These are phyloP conservation scores for Papilio demoleus DNA, from an alignment of 2,888 invertebrate genomes.

Conservation along the genomic window DNA sequence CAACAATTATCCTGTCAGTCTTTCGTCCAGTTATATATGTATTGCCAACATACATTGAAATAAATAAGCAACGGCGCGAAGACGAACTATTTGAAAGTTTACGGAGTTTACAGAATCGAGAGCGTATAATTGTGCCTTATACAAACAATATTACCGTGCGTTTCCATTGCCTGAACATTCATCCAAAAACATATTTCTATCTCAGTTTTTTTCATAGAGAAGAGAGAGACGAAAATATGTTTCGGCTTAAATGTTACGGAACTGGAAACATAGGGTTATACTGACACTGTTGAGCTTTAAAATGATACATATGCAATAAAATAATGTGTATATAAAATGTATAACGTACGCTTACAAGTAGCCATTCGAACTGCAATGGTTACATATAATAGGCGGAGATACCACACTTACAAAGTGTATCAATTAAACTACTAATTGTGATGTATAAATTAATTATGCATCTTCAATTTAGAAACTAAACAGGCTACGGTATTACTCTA, in stretches of 20 bases:
- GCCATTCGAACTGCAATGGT: slow-evolving; percentile 79
- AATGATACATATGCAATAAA: slow-evolving; percentile 65
- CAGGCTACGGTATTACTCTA: slow-evolving; percentile 61
- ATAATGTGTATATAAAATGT: slow-evolving; percentile 69
- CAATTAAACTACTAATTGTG: slow-evolving; percentile 80
- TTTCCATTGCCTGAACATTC: not conserved
- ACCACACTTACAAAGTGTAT: slow-evolving; percentile 81
- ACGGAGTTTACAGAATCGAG: not conserved
- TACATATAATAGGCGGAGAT: slow-evolving; percentile 83
- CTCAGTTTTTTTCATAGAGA: not conserved
- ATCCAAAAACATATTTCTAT: not conserved
- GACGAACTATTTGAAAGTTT: not conserved
- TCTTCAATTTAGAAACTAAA: slow-evolving; percentile 75
- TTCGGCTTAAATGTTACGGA: not conserved
- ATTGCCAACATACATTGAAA: slow-evolving; percentile 22
- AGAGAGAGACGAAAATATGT: not conserved
- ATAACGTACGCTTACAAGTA: slow-evolving; percentile 80
- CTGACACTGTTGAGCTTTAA: slow-evolving; percentile 55
- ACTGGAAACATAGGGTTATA: not conserved
- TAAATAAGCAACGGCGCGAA: slow-evolving; percentile 7
- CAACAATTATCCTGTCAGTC: slow-evolving; percentile 69
- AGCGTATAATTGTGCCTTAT: slow-evolving; percentile 5
- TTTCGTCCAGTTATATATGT: slow-evolving; percentile 62
- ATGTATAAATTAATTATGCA: slow-evolving; percentile 81
- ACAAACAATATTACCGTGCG: not conserved